These are phyloP conservation scores for Nineta flava DNA, from an alignment of 2,888 invertebrate genomes.

Conservation along the genomic window DNA sequence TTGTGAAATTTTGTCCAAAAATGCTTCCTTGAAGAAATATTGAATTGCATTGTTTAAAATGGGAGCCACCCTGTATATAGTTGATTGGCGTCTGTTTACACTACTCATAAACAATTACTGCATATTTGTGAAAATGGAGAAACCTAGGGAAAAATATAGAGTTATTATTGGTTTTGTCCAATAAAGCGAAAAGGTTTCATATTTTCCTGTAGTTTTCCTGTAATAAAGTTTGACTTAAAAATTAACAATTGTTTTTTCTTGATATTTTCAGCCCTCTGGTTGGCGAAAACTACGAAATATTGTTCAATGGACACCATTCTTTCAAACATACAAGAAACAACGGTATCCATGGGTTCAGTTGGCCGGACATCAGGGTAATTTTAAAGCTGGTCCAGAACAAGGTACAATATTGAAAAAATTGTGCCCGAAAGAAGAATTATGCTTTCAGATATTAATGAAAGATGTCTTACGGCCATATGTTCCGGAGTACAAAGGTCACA, in stretches of 20 bases:
- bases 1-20: too few species aligned
- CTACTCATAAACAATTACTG: too few species aligned
- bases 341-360: slow-evolving; percentile 93
- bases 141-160: too few species aligned
- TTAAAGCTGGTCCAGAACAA: slow-evolving; percentile 82
- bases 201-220: too few species aligned
- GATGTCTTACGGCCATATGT: slow-evolving; percentile 79
- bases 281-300: slow-evolving; percentile 90
- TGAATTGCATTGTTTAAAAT: too few species aligned
- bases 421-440: slow-evolving; percentile 76
- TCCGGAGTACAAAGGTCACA: slow-evolving; percentile 83
- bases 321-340: slow-evolving; percentile 91
- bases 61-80: too few species aligned
- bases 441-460: slow-evolving; percentile 76
- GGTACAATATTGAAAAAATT: slow-evolving; percentile 90
- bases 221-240: too few species aligned
- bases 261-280: slow-evolving; percentile 63
- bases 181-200: too few species aligned
- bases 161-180: too few species aligned
- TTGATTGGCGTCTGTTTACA: too few species aligned
- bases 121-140: too few species aligned
- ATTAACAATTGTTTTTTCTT: slow-evolving; percentile 11
- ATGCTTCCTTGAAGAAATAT: too few species aligned
- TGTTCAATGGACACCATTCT: slow-evolving; percentile 93
- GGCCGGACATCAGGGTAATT: slow-evolving; percentile 91